Conservation (phyloP, 2,797 vertebrate species). For the Prunella strophiata region DNA sequence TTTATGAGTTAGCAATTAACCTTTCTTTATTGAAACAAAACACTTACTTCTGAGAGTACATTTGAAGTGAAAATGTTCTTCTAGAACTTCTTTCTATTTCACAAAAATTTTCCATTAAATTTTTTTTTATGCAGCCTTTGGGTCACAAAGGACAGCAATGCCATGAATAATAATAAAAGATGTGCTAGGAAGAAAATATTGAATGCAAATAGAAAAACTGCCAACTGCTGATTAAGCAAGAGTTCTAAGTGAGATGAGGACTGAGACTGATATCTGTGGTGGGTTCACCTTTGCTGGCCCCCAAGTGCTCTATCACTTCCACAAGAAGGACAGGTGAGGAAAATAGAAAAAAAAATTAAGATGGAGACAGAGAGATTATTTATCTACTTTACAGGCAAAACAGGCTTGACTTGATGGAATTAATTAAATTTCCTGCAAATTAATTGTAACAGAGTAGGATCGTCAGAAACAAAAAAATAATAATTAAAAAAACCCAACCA, state of each 20-base stretch:
- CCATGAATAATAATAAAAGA: neutral
- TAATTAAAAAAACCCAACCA: rapidly evolving
- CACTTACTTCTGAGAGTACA: neutral
- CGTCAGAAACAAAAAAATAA: neutral
- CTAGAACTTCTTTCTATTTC: neutral
- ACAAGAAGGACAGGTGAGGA: neutral
- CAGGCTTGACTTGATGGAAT: neutral
- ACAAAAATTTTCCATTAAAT: neutral
- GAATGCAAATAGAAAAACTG: neutral
- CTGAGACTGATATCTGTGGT: neutral
- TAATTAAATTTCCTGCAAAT: neutral
- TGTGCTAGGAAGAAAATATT: neutral
- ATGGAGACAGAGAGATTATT: neutral
- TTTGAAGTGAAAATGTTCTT: neutral
- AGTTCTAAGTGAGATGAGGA: neutral
- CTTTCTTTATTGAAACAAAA: neutral
- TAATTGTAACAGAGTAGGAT: neutral
- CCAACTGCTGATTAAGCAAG: neutral
- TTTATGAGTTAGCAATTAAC: neutral
- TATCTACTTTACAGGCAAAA: neutral
- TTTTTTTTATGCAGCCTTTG: neutral
- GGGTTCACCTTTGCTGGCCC: neutral
- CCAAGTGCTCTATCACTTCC: neutral
- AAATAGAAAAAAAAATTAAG: neutral
- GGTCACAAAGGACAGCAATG: neutral